Evolutionary conservation across 2,797 vertebrate genomes (phyloP).

Genomic region (Botia almorhae): DNA sequence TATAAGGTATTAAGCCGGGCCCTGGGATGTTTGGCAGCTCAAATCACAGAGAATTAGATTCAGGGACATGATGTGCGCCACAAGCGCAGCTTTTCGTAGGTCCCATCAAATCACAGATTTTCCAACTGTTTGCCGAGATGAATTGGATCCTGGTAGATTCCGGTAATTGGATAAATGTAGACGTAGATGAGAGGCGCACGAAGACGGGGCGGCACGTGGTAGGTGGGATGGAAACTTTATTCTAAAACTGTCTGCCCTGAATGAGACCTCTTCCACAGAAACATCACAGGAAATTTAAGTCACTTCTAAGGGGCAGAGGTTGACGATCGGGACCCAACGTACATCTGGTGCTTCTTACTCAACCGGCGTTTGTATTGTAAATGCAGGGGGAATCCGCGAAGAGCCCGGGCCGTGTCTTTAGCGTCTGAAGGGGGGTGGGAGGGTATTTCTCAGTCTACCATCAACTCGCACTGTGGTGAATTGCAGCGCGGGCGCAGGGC

Average conservation of each 20-base stretch:
- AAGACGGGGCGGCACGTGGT: constrained; percentile 58
- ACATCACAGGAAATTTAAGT: constrained; percentile 65
- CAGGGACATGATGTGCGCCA: constrained; percentile 75
- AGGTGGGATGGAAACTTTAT: constrained; percentile 70
- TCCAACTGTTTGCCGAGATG: constrained; percentile 73
- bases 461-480: constrained; percentile 72
- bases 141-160: constrained; percentile 76
- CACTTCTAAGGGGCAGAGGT: constrained; percentile 60
- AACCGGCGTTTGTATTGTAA: constrained; percentile 32
- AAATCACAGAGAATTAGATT: constrained; percentile 71
- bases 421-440: constrained; percentile 53
- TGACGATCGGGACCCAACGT: constrained; percentile 34
- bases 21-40: constrained; percentile 72
- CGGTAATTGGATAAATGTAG: constrained; percentile 79
- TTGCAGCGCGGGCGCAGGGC: constrained; percentile 62
- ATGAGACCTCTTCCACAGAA: constrained; percentile 56
- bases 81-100: constrained; percentile 75
- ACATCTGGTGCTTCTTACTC: constrained; percentile 58
- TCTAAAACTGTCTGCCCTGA: constrained; percentile 64
- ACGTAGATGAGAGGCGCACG: constrained; percentile 62
- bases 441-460: constrained; percentile 74
- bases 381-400: constrained; percentile 9
- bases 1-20: constrained; percentile 76
- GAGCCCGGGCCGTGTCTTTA: constrained; percentile 53
- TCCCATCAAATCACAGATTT: constrained; percentile 74